Evolutionary conservation across 1,140 invertebrate species (phyloP).

Genomic region (Monomorium pharaonis): DNA sequence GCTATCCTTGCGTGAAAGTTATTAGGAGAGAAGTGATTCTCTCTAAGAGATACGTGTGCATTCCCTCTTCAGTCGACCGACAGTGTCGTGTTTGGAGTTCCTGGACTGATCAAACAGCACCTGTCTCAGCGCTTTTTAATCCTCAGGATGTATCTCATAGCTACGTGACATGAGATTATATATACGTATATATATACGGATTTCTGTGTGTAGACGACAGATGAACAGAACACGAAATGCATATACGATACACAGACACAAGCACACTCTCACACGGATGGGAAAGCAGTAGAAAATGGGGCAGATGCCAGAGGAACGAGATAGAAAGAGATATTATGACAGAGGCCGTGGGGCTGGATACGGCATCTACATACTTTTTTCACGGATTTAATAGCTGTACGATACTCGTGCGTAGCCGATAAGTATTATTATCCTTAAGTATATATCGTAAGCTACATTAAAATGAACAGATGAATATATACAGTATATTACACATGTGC

Average conservation of each 20-base stretch:
- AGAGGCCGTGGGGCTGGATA: conserved; percentile 16
- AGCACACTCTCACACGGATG: conserved; percentile 9
- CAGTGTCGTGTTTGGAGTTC: conserved; percentile 20
- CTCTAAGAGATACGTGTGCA: neutral
- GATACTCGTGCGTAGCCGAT: conserved; percentile 45
- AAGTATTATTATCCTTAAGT: conserved; percentile 28
- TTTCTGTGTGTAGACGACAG: conserved; percentile 1
- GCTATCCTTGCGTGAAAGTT: neutral
- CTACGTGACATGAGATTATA: neutral
- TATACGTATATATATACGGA: no score
- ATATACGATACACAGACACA: conserved; percentile 17
- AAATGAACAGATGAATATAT: conserved; percentile 24
- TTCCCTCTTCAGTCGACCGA: conserved; percentile 5
- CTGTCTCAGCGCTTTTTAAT: conserved; percentile 42
- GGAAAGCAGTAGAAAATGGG: neutral
- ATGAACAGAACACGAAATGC: neutral
- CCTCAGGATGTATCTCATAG: conserved; percentile 31
- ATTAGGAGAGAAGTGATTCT: neutral
- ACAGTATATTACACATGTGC: no score
- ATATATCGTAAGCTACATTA: neutral
- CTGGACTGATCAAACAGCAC: conserved; percentile 13
- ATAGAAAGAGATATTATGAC: conserved; percentile 23
- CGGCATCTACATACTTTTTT: conserved; percentile 64
- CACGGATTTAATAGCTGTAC: conserved; percentile 68
- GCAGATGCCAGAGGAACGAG: neutral